These are phyloP conservation scores for Caradrina kadenii DNA, from an alignment of 2,888 invertebrate genomes.

Conservation along the genomic window DNA sequence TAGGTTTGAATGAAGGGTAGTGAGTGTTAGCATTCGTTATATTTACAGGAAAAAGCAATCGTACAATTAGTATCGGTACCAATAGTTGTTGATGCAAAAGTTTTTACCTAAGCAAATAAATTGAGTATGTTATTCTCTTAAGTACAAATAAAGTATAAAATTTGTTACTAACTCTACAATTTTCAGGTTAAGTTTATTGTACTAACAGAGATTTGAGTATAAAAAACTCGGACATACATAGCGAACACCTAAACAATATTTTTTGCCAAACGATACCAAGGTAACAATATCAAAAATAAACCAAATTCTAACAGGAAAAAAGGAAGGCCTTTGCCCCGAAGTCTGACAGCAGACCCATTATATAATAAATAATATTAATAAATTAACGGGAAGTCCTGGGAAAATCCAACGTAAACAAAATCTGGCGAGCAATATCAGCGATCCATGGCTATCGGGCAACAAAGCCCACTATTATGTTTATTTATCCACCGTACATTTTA, in stretches of 20 bases:
- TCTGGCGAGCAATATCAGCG: conserved; percentile 12
- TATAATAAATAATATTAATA: not conserved
- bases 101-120: not conserved
- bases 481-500: conserved; percentile 61
- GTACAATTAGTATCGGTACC: not conserved
- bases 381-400: not conserved
- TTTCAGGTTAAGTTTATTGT: not conserved
- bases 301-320: not conserved
- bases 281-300: not conserved
- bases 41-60: conserved; percentile 13
- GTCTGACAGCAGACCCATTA: not conserved
- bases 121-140: not conserved
- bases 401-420: conserved; percentile 23
- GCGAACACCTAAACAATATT: too few species aligned
- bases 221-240: too few species aligned
- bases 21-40: not conserved
- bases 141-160: not conserved
- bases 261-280: not conserved
- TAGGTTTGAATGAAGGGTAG: not conserved
- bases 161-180: not conserved
- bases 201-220: not conserved
- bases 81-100: conserved; percentile 5
- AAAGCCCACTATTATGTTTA: conserved; percentile 61
- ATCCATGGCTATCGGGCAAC: conserved; percentile 36
- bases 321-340: not conserved